A percentile compares a stretch with the other conserved stretches of the same genome.
phyloP scores from a whole-genome alignment of 2,888 invertebrate genomes.

The Hemaris fuciformis region DNA sequence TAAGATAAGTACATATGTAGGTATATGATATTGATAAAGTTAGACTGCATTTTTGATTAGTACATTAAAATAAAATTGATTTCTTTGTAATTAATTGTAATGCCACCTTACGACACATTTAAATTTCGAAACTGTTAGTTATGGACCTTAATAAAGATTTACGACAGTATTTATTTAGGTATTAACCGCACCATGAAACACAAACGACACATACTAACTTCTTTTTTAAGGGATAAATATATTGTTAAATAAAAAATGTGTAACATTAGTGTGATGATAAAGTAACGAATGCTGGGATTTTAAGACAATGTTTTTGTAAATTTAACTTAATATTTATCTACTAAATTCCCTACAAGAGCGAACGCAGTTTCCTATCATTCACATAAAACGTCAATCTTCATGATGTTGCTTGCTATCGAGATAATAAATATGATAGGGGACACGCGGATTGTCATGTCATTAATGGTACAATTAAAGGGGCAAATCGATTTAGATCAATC shows the following conservation, averaged over 20 bases:
- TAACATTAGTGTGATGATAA: background rate
- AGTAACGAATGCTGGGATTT: background rate
- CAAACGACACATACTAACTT: constrained; percentile 14
- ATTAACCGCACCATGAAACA: constrained; percentile 22
- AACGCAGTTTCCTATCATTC: constrained; percentile 23
- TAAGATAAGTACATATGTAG: too few relatives aligned
- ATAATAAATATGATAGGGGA: constrained; percentile 63
- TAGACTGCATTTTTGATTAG: background rate
- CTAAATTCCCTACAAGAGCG: background rate
- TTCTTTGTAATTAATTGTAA: background rate
- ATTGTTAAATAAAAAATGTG: too few relatives aligned
- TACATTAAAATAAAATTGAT: background rate
- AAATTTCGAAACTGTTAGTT: constrained; percentile 6
- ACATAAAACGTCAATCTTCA: constrained; percentile 62
- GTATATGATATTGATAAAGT: background rate
- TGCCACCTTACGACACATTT: background rate
- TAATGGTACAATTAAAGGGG: constrained; percentile 37
- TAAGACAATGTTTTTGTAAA: background rate
- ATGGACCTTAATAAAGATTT: constrained; percentile 6
- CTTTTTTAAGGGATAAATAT: too few relatives aligned
- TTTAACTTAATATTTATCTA: background rate
- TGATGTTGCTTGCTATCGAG: constrained; percentile 38
- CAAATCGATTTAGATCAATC: constrained; percentile 23
- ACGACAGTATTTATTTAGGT: background rate
- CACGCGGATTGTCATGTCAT: constrained; percentile 51